Base-by-base conservation (phyloP, 92 coral and sea anemone species). In the Epizoanthus ramosus region DNA sequence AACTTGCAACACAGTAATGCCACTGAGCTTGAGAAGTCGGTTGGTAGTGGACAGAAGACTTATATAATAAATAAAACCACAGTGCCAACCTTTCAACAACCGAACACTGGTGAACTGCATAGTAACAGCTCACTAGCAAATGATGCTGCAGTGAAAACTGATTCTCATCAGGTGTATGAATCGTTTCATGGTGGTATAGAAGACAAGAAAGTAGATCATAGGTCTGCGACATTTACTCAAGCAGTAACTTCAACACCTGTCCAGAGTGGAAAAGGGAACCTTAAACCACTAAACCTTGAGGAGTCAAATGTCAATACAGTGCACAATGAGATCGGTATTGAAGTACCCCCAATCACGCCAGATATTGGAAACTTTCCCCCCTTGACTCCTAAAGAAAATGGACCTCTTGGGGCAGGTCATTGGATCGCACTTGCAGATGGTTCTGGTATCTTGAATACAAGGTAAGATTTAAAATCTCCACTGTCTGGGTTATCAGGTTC, bases 341-440 rank as follows among this genome's bases (percentile, higher is more conserved):
- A 37, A 17, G 81, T 50, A 19, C 80, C 74, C 9, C 73, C 56
- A 7, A 63, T 22, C 47, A 68, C 68, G 8, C 73, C 73, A 7
- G 33, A 28, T 25, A 60, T 35, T 17, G 84, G 16, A 56, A 63
- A 61, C 54, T 85, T 71, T 18, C 87, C 85, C 19, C 87, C 87
- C 12, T 57, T 75, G 61, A 89, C 93, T n/a, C 98, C 95, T 7
- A 70, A 74, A 60, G 73, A 85, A 5, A 93, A 88, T 58, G 74
- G 77, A 41, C 92, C 85, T 6, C 72, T 79, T 65, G 84, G 81
- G 5, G 73, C 81, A 24, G 98, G 99, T 6, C 98, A 91, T 60
- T 87, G 94, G 92, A 92, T 97, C 39, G 89, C 95, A 12, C 79
- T 97, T 64, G 89, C 96, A 41, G 98, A 97, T 85, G 99, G 99